A percentile compares a stretch with the other conserved stretches of the same genome.
Conservation (phyloP, 2,113 vertebrate genomes). For the Pedionomus torquatus region DNA sequence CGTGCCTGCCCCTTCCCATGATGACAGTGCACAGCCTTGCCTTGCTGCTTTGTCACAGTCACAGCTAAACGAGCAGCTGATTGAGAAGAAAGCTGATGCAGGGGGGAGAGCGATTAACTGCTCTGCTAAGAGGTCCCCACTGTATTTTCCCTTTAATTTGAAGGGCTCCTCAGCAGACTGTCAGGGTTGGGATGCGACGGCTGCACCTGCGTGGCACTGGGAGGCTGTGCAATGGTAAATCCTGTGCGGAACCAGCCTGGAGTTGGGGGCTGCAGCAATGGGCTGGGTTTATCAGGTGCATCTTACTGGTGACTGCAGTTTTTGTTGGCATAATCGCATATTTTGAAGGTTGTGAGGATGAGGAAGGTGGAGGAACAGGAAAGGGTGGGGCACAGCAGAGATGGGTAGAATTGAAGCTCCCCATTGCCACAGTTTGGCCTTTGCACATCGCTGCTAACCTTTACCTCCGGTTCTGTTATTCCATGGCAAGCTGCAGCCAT, state of each 20-base stretch:
- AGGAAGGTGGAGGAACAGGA: not conserved
- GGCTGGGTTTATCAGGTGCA: not conserved
- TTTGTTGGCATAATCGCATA: not conserved
- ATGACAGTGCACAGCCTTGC: accelerated
- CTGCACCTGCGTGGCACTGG: not conserved
- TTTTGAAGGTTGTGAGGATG: not conserved
- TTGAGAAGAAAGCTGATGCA: not conserved
- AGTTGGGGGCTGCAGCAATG: not conserved
- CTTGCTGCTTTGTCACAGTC: not conserved
- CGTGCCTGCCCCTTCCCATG: not conserved
- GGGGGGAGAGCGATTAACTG: not conserved
- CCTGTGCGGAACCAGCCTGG: not conserved
- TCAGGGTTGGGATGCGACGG: not conserved
- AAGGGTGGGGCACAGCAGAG: not conserved
- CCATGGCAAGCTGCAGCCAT: not conserved
- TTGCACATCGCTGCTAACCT: not conserved
- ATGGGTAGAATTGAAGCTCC: not conserved
- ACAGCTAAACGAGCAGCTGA: not conserved
- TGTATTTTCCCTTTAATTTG: not conserved
- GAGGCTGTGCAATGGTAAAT: not conserved
- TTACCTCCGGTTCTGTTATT: not conserved
- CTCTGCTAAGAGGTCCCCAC: not conserved
- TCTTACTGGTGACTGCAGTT: not conserved
- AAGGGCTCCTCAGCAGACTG: not conserved
- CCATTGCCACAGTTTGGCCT: not conserved